Evolutionary conservation across 2,797 vertebrate species (phyloP), one percentile per base, ranked within the genome.

Genomic region (Protonibea diacanthus): DNA sequence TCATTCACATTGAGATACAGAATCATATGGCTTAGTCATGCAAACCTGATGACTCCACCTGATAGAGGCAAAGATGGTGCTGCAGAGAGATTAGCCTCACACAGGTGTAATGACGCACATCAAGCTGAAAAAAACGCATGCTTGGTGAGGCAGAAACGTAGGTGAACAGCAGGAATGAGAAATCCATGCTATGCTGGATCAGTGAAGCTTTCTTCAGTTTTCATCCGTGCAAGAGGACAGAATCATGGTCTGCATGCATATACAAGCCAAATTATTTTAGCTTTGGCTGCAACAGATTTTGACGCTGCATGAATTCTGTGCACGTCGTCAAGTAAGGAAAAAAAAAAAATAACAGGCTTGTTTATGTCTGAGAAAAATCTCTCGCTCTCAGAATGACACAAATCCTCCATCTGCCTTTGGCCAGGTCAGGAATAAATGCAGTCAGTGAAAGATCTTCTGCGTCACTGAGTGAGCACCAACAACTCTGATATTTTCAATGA

Each of bases 81-180:
- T 86, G 83, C 83, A 82, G 78, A 72, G 56, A 83, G 82, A 81
- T 84, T 79, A 70, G 78, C 33, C 82, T 82, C 87, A 77, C 66
- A 47, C 84, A 56, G 69, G 38, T 76, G 68, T 66, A 71, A 82
- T 93, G 91, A 93, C 91, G 92, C 90, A 93, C 88, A 78, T 65
- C 27, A 14, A 20, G 42, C 42, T 82, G 68, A 40, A 78, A 89
- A 86, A 87, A 74, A 23, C 1, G 1, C 21, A 25, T 40, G 58
- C 79, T 72, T 14, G 20, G 63, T 80, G 84, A 81, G 69, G 58
- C 71, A 78, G 76, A 84, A 77, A 83, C 57, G 62, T 60, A 80
- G 73, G 69, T 63, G 68, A 88, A 72, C 80, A 80, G 72, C 74
- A 74, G 76, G 81, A 62, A 71, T 4, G 42, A 82, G 56, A 76